Evolutionary conservation across 2,888 invertebrate species (phyloP), one percentile per base, ranked within the genome.

Genomic region (Antheraea assamensis): DNA sequence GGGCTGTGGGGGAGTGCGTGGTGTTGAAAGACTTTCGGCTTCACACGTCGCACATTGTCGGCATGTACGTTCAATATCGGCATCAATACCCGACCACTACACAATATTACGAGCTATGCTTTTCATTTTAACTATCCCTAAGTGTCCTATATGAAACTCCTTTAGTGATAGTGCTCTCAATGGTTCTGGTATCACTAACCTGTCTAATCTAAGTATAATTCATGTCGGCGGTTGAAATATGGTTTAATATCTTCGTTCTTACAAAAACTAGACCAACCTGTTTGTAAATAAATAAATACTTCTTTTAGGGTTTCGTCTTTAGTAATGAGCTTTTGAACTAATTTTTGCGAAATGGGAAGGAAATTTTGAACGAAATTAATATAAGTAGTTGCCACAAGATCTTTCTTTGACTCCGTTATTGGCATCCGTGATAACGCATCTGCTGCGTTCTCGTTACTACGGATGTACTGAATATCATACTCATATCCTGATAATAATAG

Each of bases 81-180:
- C n/a, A n/a, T n/a, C n/a, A n/a, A n/a, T n/a, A n/a, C n/a, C n/a
- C n/a, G n/a, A n/a, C n/a, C 76, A 76, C 73, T 76, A 74, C 47
- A 78, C 79, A 27, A 77, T 76, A 52, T 76, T 78, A 0, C 80
- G 74, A 0, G 77, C 78, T 47, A 75, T 42, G 2, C 73, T 70
- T 49, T 78, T 78, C 0, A 76, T 74, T 47, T 78, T 76, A 0
- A 77, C 78, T 2, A 78, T 76, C 13, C 78, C 78, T 76, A 77
- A 76, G 71, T 78, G 78, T 0, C 72, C 71, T 3, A 72, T 76
- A 24, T 77, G 77, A 31, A 77, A 24, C 19, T 76, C 55, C 13
- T 52, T 27, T 21, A 79, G 13, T 19, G 78, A 52, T 3, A 27
- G 58, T 3, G 49, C 30, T 13, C 75, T 61, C 30, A 73, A 75